Conservation (phyloP, 1,140 invertebrate species). For the Atopsyche davidsoni region DNA sequence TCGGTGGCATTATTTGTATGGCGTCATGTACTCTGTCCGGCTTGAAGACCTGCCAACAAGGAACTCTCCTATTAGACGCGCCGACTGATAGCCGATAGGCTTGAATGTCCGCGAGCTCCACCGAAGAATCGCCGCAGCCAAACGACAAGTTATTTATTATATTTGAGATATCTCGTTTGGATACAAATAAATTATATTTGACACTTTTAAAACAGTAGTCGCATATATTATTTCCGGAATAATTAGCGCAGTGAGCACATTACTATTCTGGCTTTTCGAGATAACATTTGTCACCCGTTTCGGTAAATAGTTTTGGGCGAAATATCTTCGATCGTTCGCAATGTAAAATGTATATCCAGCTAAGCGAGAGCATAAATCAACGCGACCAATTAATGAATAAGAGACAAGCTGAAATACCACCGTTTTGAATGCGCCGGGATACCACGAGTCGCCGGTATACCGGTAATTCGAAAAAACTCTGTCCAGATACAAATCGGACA, state of each 20-base stretch:
- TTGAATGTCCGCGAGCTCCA: slow-evolving; percentile 7
- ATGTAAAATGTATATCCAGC: slow-evolving; percentile 7
- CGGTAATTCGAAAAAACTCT: slow-evolving; percentile 7
- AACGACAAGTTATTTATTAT: too few species aligned
- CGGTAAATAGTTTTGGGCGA: neutral
- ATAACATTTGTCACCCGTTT: too few species aligned
- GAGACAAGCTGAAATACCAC: slow-evolving; percentile 4
- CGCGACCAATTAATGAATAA: slow-evolving; percentile 14
- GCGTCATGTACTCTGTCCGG: slow-evolving; percentile 29
- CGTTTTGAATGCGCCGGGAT: neutral
- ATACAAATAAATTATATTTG: too few species aligned
- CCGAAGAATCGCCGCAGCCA: too few species aligned
- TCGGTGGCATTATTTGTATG: slow-evolving; percentile 29
- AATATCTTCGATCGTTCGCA: slow-evolving; percentile 5
- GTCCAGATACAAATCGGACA: slow-evolving; percentile 27
- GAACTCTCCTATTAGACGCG: slow-evolving; percentile 9
- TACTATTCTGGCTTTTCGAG: too few species aligned
- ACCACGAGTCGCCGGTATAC: slow-evolving; percentile 6
- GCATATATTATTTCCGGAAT: too few species aligned
- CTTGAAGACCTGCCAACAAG: slow-evolving; percentile 1
- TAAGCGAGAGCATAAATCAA: slow-evolving; percentile 17
- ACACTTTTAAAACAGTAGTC: too few species aligned
- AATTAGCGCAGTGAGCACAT: too few species aligned
- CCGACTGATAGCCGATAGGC: slow-evolving; percentile 16
- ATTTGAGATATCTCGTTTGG: too few species aligned